Conservation (phyloP, 2,888 invertebrate species). For the Abscondita cerata region DNA sequence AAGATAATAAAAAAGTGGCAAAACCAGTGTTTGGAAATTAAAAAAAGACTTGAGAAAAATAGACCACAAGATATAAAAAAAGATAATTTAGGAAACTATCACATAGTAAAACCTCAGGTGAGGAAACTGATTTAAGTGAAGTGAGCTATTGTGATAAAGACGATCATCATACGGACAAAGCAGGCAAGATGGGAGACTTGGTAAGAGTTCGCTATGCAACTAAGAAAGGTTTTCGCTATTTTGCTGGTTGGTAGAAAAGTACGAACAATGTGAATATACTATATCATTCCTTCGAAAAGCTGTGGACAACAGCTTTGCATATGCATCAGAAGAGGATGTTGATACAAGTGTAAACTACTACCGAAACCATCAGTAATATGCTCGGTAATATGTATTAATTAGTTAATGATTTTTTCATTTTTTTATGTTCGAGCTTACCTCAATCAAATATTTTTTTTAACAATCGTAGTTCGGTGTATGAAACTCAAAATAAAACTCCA, state of each 20-base stretch:
- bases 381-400: background rate
- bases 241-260: background rate
- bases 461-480: background rate
- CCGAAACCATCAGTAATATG: too few species aligned
- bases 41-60: too few species aligned
- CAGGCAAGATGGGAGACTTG: background rate
- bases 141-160: background rate
- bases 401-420: background rate
- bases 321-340: too few species aligned
- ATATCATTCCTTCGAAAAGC: background rate
- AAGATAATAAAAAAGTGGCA: background rate
- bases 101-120: background rate
- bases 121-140: background rate
- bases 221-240: background rate
- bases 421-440: background rate
- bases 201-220: too few species aligned
- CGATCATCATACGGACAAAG: background rate
- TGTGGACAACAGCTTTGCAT: too few species aligned
- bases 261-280: background rate
- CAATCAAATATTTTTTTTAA: background rate
- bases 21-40: background rate
- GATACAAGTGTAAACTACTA: too few species aligned
- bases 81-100: background rate
- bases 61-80: background rate
- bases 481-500: background rate